Evolutionary conservation across 2,888 invertebrate species (phyloP), one percentile per base, ranked within the genome.

Genomic region (Fragum whitleyi): DNA sequence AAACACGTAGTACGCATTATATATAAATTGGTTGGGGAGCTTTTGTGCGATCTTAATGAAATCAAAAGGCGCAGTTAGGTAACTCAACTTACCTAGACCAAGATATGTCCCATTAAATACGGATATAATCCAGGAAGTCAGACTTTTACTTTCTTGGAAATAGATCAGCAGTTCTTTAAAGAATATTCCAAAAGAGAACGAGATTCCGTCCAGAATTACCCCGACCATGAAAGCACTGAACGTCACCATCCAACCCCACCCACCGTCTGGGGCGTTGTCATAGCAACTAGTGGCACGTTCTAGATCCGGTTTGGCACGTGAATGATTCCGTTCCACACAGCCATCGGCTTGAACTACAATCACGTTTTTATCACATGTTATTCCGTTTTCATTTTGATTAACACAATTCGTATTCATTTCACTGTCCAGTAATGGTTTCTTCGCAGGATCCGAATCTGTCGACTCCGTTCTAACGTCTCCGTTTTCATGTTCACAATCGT

Each of bases 221-320:
- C 98, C 98, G 94, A 97, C 97, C 95, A 97, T 95, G 95, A 99
- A 99, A 1, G 98, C 98, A 0, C 97, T 98, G 0, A 96, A 95
- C 3, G 98, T 97, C 70, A 99, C 96, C 70, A 98, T 95, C 98
- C 98, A 98, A 36, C 98, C 98, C 96, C 97, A 98, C 11, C 98
- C 98, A 21, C 98, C 98, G 92, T 98, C 98, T 0, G 98, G 98
- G 0, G 98, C 93, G 77, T 84, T 79, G 70, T 83, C 83, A 68
- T 79, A 79, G 67, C 81, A 81, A 75, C 81, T 81, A 42, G 74
- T 55, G 2, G 74, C 74, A 9, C 71, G 61, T 26, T 61, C 53
- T 67, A 65, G 57, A 36, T 72, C 29, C 61, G 39, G 36, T 39
- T 59, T 57, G 23, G 36, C 47, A 29, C 55, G 32, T 28, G 39